Base-by-base conservation (phyloP, 2,797 vertebrate genomes). In the Esox lucius region DNA sequence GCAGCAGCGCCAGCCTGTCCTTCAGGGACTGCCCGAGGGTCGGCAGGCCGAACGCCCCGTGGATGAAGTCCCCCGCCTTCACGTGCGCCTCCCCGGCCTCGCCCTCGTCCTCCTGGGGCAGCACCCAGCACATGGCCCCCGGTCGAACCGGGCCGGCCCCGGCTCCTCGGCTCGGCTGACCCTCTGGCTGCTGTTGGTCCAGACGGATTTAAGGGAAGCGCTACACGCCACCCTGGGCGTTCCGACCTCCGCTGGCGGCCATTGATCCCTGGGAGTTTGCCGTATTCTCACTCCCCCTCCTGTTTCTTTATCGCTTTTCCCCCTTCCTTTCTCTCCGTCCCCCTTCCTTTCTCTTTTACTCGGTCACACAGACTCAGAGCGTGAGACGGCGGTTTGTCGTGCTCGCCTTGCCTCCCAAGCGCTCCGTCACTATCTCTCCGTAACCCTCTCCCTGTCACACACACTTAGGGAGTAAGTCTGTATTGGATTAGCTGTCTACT, bases 41-140 rank as follows among this genome's bases (percentile, higher is more conserved):
- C 1, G 61, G 24, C 70, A 67, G 72, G 19, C 70, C 65, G 0
- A 61, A 64, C 0, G 5, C 9, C 39, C 35, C 33, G 0, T 51
- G 8, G 13, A 76, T 74, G 56, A 85, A 82, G 66, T 81, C 77
- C 77, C 73, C 73, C 24, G 5, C 28, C 72, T 82, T 83, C 73
- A 51, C 28, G 28, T 31, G 31, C 28, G 28, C 56, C 28, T 88
- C 86, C 73, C 9, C 5, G 9, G 39, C 39, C 39, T 42, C 39
- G 39, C 39, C 39, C 39, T 42, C 39, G 1, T 90, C 87, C 59
- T 91, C 87, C 68, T 17, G 83, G 0, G 89, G 87, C 72, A 89
- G 78, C 79, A 90, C 81, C 89, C 87, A 89, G 87, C 90, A 91
- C 84, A 91, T 84, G n/a, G 80, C 84, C 1, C 1, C 86, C 85